Base-by-base conservation (phyloP, 2,113 vertebrate genomes). In the Accipiter virgatus region DNA sequence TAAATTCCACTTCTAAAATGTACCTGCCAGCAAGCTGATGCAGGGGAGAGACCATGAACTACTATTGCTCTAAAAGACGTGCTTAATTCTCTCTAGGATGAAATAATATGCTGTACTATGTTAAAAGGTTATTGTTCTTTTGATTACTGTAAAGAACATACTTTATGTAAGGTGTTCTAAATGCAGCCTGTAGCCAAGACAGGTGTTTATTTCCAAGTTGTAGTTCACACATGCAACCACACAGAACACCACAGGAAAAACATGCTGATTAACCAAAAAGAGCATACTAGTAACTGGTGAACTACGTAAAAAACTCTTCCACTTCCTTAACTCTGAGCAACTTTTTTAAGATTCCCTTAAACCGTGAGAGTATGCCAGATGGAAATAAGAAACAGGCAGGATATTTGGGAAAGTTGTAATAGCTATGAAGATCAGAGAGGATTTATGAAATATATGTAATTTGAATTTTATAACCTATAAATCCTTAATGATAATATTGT, bases 401-500 rank as follows among this genome's bases (percentile, higher is more conserved):
- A 26, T 71, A n/a, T 92, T 93, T 91, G 61, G 61, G 40, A 72
- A 89, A 95, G 61, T 80, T 6, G 3, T 65, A 89, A 56, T 10
- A 75, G 36, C 3, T 13, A 47, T 79, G 78, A 72, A 93, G 77
- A 95, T 79, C 83, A n/a, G 70, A 63, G 43, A 72, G 66, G 95
- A 95, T 95, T 95, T 92, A 95, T 95, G 88, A 97, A 95, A 96
- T 92, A 85, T 53, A 92, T 91, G 50, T 91, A 74, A 95, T 95
- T 95, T 95, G 88, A 86, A 81, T 94, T 92, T 95, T 95, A 95
- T 79, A 95, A 91, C 70, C 70, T 95, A 97, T 95, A 95, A 95
- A 96, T 97, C 93, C 93, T 94, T 93, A 96, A 95, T 92, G 92
- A 96, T 95, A 84, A 97, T 96, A 97, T 96, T 97, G 94, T 95